A percentile compares a stretch with the other conserved stretches of the same genome.
Evolutionary conservation across 1,140 invertebrate species (phyloP).

Genomic region (Drosophila bocki): DNA sequence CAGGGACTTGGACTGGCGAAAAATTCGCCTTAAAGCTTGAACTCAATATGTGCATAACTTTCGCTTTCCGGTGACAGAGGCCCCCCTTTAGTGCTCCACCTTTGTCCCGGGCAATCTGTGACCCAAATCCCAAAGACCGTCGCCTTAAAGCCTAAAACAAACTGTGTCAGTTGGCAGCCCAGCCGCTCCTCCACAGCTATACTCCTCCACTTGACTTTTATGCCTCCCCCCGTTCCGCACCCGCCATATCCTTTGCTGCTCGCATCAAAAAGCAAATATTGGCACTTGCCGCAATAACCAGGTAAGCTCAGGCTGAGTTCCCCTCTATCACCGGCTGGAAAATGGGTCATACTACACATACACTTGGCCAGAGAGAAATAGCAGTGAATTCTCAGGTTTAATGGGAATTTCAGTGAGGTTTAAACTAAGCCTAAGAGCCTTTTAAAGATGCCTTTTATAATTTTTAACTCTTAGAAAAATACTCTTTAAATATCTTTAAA

Average conservation of each 20-base stretch:
- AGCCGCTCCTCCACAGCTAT: background rate
- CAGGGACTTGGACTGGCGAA: slow-evolving; percentile 27
- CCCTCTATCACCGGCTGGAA: slow-evolving; percentile 40
- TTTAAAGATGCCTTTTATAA: no score
- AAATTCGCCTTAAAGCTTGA: slow-evolving; percentile 56
- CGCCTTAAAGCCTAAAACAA: slow-evolving; percentile 80
- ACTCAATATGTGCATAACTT: slow-evolving; percentile 75
- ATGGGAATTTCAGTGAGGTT: background rate
- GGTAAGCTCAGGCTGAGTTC: slow-evolving; percentile 59
- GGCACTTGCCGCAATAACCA: slow-evolving; percentile 81
- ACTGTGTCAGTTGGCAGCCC: slow-evolving; percentile 67
- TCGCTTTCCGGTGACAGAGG: slow-evolving; percentile 60
- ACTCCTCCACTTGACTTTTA: slow-evolving; percentile 27
- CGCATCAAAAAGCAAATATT: slow-evolving; percentile 73
- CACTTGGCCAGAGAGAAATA: background rate
- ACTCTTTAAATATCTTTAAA: background rate
- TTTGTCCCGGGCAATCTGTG: slow-evolving; percentile 72
- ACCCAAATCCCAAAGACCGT: slow-evolving; percentile 68
- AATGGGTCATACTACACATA: slow-evolving; percentile 62
- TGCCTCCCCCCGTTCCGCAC: background rate
- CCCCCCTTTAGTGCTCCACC: slow-evolving; percentile 13
- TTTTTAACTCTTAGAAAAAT: background rate
- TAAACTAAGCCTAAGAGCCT: background rate
- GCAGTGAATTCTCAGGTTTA: background rate
- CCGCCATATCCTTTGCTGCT: slow-evolving; percentile 33